Evolutionary conservation across 2,113 vertebrate genomes (phyloP), one percentile per base, ranked within the genome.

Genomic region (Fukomys damarensis): DNA sequence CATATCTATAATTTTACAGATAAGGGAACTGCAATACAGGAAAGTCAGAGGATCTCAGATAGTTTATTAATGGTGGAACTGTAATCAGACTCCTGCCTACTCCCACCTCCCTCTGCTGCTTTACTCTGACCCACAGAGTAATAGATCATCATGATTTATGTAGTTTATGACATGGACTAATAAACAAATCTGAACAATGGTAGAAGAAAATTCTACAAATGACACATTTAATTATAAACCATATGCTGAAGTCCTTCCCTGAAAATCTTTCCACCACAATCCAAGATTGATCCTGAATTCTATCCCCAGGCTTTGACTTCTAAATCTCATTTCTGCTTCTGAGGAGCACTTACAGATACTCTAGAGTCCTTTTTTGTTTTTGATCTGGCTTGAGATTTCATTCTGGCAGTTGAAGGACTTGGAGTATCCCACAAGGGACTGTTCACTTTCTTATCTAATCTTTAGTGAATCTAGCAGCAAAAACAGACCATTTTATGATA

Each of bases 401-500:
- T 92, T 97, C 94, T 92, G 96, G 94, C 91, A 97, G 68, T 87
- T 54, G 14, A 54, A 93, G 68, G 58, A 91, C 82, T 54, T n/a
- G 11, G 88, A 93, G 82, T 59, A 58, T 89, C 86, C 90, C 91
- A 80, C 76, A 58, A 72, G 82, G 82, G 85, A 86, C 93, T 91
- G 61, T 95, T 96, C 81, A 65, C 89, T 96, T 96, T 88, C 95
- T 97, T 97, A 97, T 98, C 97, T 97, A 96, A 97, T 96, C 96
- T 98, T 95, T 32, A 86, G 92, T 92, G 58, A 95, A 94, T 97
- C 96, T 91, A 74, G 66, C 92, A 94, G 79, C 81, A 86, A 84
- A 84, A 91, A 91, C 90, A 91, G 93, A 41, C 92, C 96, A 26
- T 95, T 94, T 90, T 87, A 46, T 49, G 95, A 86, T 61, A 70